Base-by-base conservation (phyloP, 1,140 invertebrate genomes). In the Maniola jurtina region DNA sequence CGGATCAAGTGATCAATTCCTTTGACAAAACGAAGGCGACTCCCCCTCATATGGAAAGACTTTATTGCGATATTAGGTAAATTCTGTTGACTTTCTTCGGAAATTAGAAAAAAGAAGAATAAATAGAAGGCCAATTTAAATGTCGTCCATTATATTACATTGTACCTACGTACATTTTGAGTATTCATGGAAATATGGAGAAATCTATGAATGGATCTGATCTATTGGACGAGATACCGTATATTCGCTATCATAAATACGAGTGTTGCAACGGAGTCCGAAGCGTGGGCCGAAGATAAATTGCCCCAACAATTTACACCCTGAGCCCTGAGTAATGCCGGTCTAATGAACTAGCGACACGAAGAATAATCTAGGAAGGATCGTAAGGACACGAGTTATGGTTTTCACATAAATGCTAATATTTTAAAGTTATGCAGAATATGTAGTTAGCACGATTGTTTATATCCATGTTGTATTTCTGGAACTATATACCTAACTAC, bases 341-440 rank as follows among this genome's bases (percentile, higher is more conserved):
- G 68, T 73, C 81, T 83, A 83, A 83, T 81, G 79, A 81, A 81
- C 73, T 70, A 73, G 71, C 68, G 75, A 81, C 79, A 71, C 64
- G 67, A 72, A 55, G 55, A 48, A 42, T 68, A 68, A 68, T 59
- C 15, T 42, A 36, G 55, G 34, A 42, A 58, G 45, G 55, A 59
- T 59, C 40, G 55, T 35, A n/a, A 47, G 25, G 16, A 58, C 33
- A 36, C 35, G 42, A 61, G 10, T 56, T 59, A 45, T 55, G 13
- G n/a, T 54, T 62, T 52, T 45, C 59, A 58, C 35, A 62, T 70
- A 60, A 65, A 70, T 70, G 48, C 64, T 61, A 36, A 38, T 34
- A 59, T 48, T 13, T 11, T 55, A 59, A n/a, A 25, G 34, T 0
- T 7, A 36, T 5, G 5, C 6, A 9, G 40, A 6, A 42, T 9